Conservation (phyloP, 2,888 invertebrate genomes). For the Conchocele bisecta region DNA sequence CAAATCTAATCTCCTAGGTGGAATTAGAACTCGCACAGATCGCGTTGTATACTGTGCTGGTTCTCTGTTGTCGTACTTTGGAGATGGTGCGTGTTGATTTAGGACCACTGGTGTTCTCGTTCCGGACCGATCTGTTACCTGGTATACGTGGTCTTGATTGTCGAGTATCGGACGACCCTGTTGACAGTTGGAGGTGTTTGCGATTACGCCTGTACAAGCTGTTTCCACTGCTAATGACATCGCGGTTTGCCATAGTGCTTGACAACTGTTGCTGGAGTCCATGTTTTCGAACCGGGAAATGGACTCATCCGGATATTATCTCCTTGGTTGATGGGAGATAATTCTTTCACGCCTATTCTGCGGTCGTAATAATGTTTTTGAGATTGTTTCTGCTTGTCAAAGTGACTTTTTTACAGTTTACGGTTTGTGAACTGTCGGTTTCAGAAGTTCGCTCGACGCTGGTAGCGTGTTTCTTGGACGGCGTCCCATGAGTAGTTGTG, state of each 20-base stretch:
- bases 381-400: slow-evolving; percentile 32
- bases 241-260: slow-evolving; percentile 35
- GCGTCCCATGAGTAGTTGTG: slow-evolving; percentile 56
- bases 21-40: too few relatives aligned
- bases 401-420: slow-evolving; percentile 19
- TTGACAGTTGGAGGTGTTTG: slow-evolving; percentile 18
- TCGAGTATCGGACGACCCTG: too few relatives aligned
- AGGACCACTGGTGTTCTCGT: too few relatives aligned
- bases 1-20: too few relatives aligned
- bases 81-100: too few relatives aligned
- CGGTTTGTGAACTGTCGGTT: slow-evolving; percentile 4
- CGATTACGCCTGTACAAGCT: slow-evolving; percentile 42
- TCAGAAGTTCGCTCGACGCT: slow-evolving; percentile 8
- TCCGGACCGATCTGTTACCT: too few relatives aligned
- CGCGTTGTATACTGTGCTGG: too few relatives aligned
- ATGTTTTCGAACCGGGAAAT: slow-evolving; percentile 14
- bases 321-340: slow-evolving; percentile 24
- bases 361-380: slow-evolving; percentile 49
- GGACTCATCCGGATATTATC: slow-evolving; percentile 26
- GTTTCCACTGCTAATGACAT: slow-evolving; percentile 25
- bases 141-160: too few relatives aligned
- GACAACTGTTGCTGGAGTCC: slow-evolving; percentile 32
- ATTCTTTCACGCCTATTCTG: slow-evolving; percentile 25
- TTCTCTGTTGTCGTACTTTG: too few relatives aligned
- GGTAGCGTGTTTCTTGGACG: slow-evolving; percentile 54